Conservation (phyloP, 2,113 vertebrate species). For the Thomomys bottae region DNA sequence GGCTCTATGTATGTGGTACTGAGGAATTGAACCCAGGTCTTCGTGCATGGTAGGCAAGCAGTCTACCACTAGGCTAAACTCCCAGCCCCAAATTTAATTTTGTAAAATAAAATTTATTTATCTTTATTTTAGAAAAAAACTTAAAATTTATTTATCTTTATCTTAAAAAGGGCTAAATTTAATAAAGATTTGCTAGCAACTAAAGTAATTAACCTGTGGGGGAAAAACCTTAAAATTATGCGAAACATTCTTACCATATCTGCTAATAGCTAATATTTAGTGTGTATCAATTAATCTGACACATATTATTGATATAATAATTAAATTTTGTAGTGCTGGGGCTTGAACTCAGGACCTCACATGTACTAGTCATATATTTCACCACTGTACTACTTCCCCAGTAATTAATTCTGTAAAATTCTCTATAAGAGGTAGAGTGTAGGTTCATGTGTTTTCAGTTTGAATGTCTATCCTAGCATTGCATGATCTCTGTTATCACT, state of each 20-base stretch:
- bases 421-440: background rate
- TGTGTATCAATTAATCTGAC: background rate
- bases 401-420: background rate
- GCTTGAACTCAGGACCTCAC: background rate
- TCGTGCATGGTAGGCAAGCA: no score
- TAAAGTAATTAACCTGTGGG: constrained; percentile 30
- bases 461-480: background rate
- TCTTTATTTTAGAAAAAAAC: constrained; percentile 46
- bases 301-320: background rate
- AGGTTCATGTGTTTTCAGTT: background rate
- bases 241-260: constrained; percentile 31
- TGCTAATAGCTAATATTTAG: constrained; percentile 5
- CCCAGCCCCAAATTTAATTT: no score
- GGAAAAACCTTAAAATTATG: background rate
- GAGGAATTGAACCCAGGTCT: no score
- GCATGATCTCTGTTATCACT: background rate
- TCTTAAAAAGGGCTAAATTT: constrained; percentile 54
- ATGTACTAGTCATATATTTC: no score
- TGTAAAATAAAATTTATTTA: constrained; percentile 44
- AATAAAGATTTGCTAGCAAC: background rate
- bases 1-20: no score
- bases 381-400: background rate
- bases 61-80: no score
- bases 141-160: no score
- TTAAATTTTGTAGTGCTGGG: background rate